Percentiles rank a stretch among this genome's conserved stretches.
Conservation (phyloP, 2,888 invertebrate species). For the Megaustenia siamemsis region DNA sequence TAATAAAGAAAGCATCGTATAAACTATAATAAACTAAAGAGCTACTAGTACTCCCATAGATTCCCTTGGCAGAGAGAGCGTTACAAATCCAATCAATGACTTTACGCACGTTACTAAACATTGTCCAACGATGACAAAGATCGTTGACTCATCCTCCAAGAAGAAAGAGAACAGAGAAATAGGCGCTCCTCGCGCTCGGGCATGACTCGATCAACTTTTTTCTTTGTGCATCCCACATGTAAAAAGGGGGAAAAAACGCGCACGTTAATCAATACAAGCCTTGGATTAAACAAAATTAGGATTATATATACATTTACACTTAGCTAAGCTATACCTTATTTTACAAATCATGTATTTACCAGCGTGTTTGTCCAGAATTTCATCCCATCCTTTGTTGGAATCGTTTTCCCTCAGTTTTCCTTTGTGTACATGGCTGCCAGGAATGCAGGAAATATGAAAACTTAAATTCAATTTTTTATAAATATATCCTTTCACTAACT, state of each 20-base stretch:
- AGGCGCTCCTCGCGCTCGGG: constrained; percentile 28
- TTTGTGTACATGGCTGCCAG: constrained; percentile 41
- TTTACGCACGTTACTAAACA: constrained; percentile 28
- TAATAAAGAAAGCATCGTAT: too few relatives aligned
- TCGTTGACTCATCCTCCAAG: constrained; percentile 47
- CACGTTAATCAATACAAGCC: too few relatives aligned
- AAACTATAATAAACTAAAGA: neutral
- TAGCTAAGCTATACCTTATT: too few relatives aligned
- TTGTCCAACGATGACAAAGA: constrained; percentile 46
- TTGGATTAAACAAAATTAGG: too few relatives aligned
- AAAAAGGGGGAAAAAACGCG: too few relatives aligned
- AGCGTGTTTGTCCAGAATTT: neutral
- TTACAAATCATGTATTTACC: too few relatives aligned
- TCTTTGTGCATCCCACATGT: neutral
- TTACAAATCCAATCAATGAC: neutral
- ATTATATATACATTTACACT: too few relatives aligned
- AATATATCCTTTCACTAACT: too few relatives aligned
- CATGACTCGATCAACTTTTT: neutral
- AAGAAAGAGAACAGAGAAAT: constrained; percentile 11
- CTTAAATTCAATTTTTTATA: neutral
- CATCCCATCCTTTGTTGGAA: constrained; percentile 33
- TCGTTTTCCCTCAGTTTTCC: constrained; percentile 44
- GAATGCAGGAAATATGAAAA: neutral
- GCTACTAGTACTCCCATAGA: neutral
- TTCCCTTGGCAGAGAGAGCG: neutral